These are phyloP conservation scores for Catharus fuscescens DNA, from an alignment of 2,113 vertebrate genomes.

Conservation along the genomic window DNA sequence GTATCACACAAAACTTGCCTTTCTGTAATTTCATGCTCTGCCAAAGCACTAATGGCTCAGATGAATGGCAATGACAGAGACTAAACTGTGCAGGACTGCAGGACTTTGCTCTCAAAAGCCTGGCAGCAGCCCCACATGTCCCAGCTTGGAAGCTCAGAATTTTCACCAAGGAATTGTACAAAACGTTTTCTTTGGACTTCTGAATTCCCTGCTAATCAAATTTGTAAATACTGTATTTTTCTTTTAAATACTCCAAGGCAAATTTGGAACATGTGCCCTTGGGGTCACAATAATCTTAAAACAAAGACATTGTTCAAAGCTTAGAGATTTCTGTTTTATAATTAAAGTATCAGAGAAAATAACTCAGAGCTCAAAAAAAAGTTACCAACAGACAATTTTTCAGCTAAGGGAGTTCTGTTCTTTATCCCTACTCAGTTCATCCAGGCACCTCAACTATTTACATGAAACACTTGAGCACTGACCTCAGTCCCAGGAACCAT, in stretches of 20 bases:
- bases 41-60: not conserved
- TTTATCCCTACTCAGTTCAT: not conserved
- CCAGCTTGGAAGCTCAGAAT: not conserved
- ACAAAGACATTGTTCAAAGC: not conserved
- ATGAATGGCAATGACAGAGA: not conserved
- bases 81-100: not conserved
- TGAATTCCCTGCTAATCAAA: not conserved
- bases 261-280: not conserved
- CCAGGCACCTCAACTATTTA: not conserved
- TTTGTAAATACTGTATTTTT: not conserved
- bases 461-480: not conserved
- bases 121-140: not conserved
- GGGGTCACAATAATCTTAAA: not conserved
- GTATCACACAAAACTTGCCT: not conserved
- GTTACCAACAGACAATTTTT: not conserved
- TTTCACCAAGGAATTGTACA: not conserved
- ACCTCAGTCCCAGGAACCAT: not conserved
- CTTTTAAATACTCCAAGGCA: not conserved
- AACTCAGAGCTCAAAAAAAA: not conserved
- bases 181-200: not conserved
- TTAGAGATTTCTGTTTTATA: not conserved
- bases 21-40: not conserved
- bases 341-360: slow-evolving; percentile 1
- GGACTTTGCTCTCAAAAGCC: not conserved
- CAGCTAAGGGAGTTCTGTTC: not conserved